Conservation (phyloP, 2,797 vertebrate species). For the Rhinoraja longicauda region DNA sequence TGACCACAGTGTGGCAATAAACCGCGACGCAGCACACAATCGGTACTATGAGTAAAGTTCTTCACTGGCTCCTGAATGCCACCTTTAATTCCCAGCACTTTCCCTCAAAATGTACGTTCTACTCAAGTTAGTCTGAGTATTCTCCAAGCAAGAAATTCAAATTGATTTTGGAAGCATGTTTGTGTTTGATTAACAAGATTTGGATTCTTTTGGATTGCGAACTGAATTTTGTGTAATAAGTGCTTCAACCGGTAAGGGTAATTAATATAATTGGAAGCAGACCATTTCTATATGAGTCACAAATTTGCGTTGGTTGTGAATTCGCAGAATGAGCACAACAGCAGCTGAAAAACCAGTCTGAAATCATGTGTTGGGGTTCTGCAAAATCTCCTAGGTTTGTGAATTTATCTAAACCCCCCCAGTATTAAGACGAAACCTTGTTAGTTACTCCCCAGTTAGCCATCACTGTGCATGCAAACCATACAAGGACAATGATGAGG, state of each 20-base stretch:
- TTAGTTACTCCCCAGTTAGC: neutral
- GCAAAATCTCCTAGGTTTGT: neutral
- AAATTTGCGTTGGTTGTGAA: slow-evolving; percentile 26
- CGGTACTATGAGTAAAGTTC: neutral
- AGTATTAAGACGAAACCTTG: neutral
- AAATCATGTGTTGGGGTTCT: neutral
- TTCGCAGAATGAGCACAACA: neutral
- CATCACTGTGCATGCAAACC: neutral
- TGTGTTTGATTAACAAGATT: slow-evolving; percentile 26
- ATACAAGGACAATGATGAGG: neutral
- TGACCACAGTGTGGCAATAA: neutral
- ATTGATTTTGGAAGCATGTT: neutral
- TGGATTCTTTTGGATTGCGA: neutral
- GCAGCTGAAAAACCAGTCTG: neutral
- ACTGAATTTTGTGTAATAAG: slow-evolving; percentile 14
- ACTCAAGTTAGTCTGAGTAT: neutral
- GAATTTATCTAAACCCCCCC: neutral
- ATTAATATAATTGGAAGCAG: slow-evolving; percentile 37
- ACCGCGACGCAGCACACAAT: neutral
- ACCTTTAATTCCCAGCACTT: neutral
- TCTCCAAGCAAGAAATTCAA: neutral
- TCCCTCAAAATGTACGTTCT: neutral
- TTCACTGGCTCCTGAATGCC: neutral
- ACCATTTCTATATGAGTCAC: slow-evolving; percentile 19
- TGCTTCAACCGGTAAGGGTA: neutral